Evolutionary conservation across 2,113 vertebrate genomes (phyloP).

Genomic region (Smithornis capensis): DNA sequence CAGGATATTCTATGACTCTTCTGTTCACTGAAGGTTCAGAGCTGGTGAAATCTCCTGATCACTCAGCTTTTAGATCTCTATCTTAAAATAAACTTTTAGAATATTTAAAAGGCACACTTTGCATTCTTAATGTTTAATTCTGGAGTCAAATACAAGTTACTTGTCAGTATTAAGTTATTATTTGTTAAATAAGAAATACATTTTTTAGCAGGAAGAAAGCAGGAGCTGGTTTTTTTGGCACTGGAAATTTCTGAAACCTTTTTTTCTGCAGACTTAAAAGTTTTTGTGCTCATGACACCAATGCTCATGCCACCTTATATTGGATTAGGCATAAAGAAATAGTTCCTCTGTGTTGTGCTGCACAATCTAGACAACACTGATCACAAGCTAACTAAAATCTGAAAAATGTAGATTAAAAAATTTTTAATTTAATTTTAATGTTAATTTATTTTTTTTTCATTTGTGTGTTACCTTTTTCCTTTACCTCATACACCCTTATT

Average conservation of each 20-base stretch:
- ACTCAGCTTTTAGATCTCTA: background rate
- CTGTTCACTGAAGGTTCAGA: background rate
- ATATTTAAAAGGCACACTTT: background rate
- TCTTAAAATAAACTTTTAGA: background rate
- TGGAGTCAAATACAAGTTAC: background rate
- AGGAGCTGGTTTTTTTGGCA: background rate
- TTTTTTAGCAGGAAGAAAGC: background rate
- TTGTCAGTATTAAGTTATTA: background rate
- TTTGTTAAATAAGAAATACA: background rate
- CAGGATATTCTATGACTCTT: background rate
- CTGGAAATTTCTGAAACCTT: background rate
- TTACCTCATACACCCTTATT: background rate
- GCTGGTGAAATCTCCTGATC: background rate
- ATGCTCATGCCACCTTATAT: background rate
- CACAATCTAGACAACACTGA: background rate
- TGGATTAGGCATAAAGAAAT: background rate
- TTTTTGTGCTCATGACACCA: background rate
- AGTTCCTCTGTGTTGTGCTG: background rate
- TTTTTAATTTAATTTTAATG: fast-evolving
- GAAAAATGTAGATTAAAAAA: background rate
- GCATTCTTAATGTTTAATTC: background rate
- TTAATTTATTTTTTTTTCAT: too few species aligned
- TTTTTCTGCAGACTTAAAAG: background rate
- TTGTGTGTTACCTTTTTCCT: background rate
- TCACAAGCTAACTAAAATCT: background rate